Evolutionary conservation across 2,797 vertebrate species (phyloP).

Genomic region (Notolabrus celidotus): DNA sequence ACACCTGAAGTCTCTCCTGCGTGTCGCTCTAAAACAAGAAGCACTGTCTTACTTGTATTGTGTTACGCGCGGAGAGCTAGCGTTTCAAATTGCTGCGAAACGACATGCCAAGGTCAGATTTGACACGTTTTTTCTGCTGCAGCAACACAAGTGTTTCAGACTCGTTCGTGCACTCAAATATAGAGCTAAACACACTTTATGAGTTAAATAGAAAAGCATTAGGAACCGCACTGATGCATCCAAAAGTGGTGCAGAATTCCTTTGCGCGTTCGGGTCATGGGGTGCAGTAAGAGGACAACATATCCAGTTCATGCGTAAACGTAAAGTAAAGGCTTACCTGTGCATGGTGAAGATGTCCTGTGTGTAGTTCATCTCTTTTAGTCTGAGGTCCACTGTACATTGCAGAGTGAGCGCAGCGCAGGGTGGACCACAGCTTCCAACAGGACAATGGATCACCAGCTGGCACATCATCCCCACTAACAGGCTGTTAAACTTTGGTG

Average conservation of each 20-base stretch:
- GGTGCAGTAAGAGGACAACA: neutral
- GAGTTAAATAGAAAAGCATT: neutral
- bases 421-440: conserved; percentile 1
- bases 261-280: neutral
- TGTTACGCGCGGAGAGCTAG: conserved; percentile 17
- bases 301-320: neutral
- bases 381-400: neutral
- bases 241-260: neutral
- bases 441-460: conserved; percentile 8
- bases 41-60: conserved; percentile 10
- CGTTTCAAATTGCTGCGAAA: conserved; percentile 34
- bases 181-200: neutral
- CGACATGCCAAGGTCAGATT: conserved; percentile 45
- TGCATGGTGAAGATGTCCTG: conserved; percentile 17
- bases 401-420: neutral
- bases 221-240: neutral
- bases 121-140: conserved; percentile 18
- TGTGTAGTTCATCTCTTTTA: neutral
- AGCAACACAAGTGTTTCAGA: neutral
- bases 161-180: neutral
- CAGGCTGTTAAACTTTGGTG: conserved; percentile 19
- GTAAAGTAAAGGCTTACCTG: too few species aligned
- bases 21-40: neutral
- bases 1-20: neutral
- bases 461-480: neutral